Base-by-base conservation (phyloP, 2,888 invertebrate species). In the Thyatira batis region DNA sequence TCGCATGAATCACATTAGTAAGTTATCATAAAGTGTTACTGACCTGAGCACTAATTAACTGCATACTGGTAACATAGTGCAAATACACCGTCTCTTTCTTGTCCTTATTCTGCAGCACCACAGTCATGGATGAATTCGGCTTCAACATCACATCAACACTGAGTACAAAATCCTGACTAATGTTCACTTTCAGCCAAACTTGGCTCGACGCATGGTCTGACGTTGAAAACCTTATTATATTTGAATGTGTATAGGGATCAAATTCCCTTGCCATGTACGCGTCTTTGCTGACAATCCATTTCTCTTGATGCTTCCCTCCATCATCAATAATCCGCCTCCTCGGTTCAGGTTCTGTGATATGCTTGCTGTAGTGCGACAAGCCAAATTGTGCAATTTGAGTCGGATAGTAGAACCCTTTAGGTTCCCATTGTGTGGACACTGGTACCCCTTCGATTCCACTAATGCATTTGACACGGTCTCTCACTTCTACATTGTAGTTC, bases 381-480 rank as follows among this genome's bases (percentile, higher is more conserved):
- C 98, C 99, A 84, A 98, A 99, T 85, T 99, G 99, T 5, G 99
- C 98, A 65, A 99, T 98, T 91, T 99, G 99, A 0, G 98, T 99
- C 0, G 99, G 98, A 89, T 99, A 99, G 85, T 96, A 98, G 85
- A 99, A 99, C 0, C 99, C 99, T 60, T 95, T 95, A 30, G 96
- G 95, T 71, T 98, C 97, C 99, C 99, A 99, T 80, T 98, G 98
- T 0, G 96, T 97, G n/a, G 98, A 98, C 52, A 98, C 95, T 0
- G 98, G 98, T 13, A 98, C 98, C 73, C 98, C 98, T 78, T 98
- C 97, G 11, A 94, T 94, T 0, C 97, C 99, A 85, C 97, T 98
- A 69, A 99, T 96, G 84, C 98, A 99, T 85, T 98, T 98, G 0
- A 99, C 99, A 54, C 99, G 93, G 76, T 98, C 98, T 51, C 99